Evolutionary conservation across 53 echinoderm and acorn worm species (phyloP).

Genomic region (Antedon mediterranea): DNA sequence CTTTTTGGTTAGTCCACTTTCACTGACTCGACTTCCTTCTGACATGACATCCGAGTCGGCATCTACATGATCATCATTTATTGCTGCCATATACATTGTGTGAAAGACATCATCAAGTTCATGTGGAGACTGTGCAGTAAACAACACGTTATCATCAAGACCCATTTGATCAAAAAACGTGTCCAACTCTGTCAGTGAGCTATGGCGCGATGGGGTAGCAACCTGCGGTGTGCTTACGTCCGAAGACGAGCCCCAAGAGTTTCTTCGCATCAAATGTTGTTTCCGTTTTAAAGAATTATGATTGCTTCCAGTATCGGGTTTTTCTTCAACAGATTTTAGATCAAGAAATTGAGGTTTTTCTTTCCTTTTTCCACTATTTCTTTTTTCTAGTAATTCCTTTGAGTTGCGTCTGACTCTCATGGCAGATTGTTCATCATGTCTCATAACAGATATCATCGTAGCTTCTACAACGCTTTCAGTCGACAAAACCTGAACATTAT

Average conservation of each 20-base stretch:
- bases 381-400: background rate
- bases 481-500: background rate
- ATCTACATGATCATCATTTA: constrained; percentile 36
- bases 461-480: background rate
- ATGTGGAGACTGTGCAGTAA: constrained; percentile 19
- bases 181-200: constrained; percentile 43
- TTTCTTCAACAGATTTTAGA: background rate
- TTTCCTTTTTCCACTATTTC: background rate
- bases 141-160: constrained; percentile 44
- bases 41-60: constrained; percentile 56
- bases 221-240: background rate
- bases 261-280: background rate
- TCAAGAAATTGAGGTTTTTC: background rate
- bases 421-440: background rate
- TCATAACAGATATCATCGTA: background rate
- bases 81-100: constrained; percentile 56
- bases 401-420: background rate
- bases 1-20: constrained; percentile 53
- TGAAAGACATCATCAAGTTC: constrained; percentile 65
- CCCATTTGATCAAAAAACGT: constrained; percentile 90
- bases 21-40: constrained; percentile 62
- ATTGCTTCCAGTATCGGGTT: background rate
- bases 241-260: background rate
- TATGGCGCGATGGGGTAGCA: background rate
- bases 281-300: background rate